These are phyloP conservation scores for Bolinopsis microptera DNA, from an alignment of 37 sponge, comb jelly and placozoan genomes.

Conservation along the genomic window DNA sequence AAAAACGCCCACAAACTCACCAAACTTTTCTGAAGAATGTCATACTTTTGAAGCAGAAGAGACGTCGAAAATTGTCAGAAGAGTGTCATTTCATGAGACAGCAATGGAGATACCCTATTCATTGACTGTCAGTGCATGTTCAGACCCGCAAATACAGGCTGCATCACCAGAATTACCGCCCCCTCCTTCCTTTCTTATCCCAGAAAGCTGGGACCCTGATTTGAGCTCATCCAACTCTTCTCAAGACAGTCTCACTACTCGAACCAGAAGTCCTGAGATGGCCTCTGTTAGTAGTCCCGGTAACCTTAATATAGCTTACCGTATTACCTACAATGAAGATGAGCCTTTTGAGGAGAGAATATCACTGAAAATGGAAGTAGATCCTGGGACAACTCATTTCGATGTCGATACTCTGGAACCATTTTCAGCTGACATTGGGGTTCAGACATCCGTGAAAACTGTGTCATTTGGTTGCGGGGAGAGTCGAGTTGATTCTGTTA, in stretches of 20 bases:
- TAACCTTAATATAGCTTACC: background rate
- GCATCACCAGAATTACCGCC: background rate
- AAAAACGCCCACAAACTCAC: background rate
- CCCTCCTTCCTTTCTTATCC: background rate
- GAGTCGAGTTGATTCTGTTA: background rate
- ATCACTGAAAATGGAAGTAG: background rate
- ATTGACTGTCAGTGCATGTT: background rate
- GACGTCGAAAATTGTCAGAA: background rate
- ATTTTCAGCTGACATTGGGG: background rate
- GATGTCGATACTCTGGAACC: background rate
- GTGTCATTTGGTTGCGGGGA: background rate
- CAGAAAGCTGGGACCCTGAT: background rate
- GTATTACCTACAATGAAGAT: background rate
- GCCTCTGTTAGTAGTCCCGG: background rate
- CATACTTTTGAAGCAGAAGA: background rate
- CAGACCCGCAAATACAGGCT: background rate
- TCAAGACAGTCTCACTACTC: background rate
- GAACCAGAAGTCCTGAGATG: background rate
- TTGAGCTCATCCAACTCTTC: background rate
- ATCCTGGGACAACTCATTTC: background rate
- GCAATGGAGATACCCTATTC: background rate
- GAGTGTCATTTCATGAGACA: background rate
- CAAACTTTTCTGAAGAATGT: background rate
- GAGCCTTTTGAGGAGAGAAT: background rate
- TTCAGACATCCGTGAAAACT: slow-evolving; percentile 23